Percentiles rank a stretch among this genome's conserved stretches.
phyloP scores from a whole-genome alignment of 1,140 invertebrate genomes.

The Zeugodacus cucurbitae region DNA sequence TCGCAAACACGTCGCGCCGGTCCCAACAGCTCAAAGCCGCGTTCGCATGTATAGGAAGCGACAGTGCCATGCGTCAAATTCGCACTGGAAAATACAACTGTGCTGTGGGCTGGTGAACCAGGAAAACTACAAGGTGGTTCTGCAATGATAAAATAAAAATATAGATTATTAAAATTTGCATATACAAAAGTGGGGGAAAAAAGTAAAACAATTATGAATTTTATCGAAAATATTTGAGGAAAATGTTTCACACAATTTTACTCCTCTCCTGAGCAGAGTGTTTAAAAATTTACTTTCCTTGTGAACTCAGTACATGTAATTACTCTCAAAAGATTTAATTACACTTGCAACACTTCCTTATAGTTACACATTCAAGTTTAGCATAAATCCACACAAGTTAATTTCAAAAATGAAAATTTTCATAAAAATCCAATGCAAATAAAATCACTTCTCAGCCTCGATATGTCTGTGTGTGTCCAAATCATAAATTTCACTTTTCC shows the following conservation, averaged over 20 bases:
- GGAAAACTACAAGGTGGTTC: constrained; percentile 80
- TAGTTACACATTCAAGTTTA: background rate
- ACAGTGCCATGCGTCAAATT: constrained; percentile 75
- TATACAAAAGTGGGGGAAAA: background rate
- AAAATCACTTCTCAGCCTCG: too few relatives aligned
- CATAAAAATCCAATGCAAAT: too few relatives aligned
- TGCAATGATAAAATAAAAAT: constrained; percentile 42
- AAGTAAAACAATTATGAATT: too few relatives aligned
- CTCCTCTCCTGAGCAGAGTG: too few relatives aligned
- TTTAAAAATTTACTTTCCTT: background rate
- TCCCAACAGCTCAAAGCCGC: constrained; percentile 91
- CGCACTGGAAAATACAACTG: constrained; percentile 81
- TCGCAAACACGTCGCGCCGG: constrained; percentile 83
- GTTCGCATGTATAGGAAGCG: constrained; percentile 88
- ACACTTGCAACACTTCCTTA: background rate
- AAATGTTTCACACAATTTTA: background rate
- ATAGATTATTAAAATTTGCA: too few relatives aligned
- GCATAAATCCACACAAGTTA: background rate
- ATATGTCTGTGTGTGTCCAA: background rate
- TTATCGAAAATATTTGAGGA: background rate
- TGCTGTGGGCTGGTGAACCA: constrained; percentile 91
- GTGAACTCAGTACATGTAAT: too few relatives aligned
- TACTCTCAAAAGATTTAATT: background rate
- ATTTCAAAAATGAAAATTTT: too few relatives aligned
- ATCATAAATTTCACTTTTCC: background rate